Conservation (phyloP, 2,113 vertebrate genomes). For the Pardalotus punctatus region DNA sequence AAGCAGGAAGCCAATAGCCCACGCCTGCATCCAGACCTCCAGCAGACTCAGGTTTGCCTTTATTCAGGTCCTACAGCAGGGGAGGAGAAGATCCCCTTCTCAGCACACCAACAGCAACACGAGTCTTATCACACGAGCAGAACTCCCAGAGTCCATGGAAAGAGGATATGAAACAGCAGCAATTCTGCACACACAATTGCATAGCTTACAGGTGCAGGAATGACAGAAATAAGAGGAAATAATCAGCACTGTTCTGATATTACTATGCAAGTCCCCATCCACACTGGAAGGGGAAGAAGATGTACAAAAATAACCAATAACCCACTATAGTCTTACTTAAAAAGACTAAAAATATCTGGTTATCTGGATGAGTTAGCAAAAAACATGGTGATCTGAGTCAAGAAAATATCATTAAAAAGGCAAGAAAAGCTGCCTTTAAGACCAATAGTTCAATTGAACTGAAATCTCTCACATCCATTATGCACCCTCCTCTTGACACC, state of each 20-base stretch:
- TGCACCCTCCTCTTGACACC: background rate
- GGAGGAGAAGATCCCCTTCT: background rate
- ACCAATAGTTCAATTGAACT: background rate
- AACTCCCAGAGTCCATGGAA: background rate
- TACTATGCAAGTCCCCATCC: background rate
- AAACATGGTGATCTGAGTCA: background rate
- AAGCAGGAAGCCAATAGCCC: background rate
- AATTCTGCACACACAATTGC: background rate
- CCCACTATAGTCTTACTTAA: background rate
- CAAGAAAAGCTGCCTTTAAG: background rate
- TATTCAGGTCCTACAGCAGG: background rate
- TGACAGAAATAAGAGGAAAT: background rate
- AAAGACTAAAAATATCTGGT: background rate
- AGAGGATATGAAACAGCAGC: background rate
- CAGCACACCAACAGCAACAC: background rate
- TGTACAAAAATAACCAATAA: background rate
- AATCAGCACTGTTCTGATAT: background rate
- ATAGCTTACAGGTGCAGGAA: background rate
- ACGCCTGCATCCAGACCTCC: background rate
- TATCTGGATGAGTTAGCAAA: background rate
- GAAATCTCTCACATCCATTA: background rate
- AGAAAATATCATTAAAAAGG: background rate
- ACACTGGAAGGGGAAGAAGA: background rate
- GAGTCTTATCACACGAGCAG: rapidly evolving
- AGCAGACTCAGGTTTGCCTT: background rate